Conservation (phyloP, 2,113 vertebrate genomes). For the Anas platyrhynchos region DNA sequence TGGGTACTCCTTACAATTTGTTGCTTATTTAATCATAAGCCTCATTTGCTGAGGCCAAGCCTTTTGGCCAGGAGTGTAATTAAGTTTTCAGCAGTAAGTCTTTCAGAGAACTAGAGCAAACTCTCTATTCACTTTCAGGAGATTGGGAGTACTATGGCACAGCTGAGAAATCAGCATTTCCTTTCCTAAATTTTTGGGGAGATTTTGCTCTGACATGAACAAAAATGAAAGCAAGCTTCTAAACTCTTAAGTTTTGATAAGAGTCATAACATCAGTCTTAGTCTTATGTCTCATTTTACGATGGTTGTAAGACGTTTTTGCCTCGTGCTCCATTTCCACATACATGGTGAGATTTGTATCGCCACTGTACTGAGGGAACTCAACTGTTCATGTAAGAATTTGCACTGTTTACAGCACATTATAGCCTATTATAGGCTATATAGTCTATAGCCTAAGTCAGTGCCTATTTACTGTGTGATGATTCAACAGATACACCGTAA, state of each 20-base stretch:
- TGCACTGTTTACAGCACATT: background rate
- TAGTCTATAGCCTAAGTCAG: background rate
- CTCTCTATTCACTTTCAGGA: background rate
- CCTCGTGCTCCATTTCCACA: background rate
- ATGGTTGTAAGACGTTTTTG: background rate
- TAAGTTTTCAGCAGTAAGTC: background rate
- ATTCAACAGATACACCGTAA: background rate
- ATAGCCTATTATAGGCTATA: background rate
- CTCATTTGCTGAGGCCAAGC: background rate
- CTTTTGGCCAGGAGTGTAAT: background rate
- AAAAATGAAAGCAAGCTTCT: background rate
- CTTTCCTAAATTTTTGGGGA: background rate
- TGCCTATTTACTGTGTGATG: background rate
- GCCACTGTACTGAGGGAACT: background rate
- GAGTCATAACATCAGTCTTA: background rate
- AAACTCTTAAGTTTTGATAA: background rate
- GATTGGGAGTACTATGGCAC: background rate
- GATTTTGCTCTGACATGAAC: background rate
- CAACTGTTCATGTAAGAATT: background rate
- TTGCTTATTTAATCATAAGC: background rate
- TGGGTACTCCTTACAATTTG: background rate
- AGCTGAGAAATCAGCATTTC: background rate
- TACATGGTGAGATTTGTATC: background rate
- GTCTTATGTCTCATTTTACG: background rate
- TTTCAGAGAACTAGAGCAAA: background rate